phyloP scores from a whole-genome alignment of 2,888 invertebrate genomes.

The Limnephilus rhombicus region DNA sequence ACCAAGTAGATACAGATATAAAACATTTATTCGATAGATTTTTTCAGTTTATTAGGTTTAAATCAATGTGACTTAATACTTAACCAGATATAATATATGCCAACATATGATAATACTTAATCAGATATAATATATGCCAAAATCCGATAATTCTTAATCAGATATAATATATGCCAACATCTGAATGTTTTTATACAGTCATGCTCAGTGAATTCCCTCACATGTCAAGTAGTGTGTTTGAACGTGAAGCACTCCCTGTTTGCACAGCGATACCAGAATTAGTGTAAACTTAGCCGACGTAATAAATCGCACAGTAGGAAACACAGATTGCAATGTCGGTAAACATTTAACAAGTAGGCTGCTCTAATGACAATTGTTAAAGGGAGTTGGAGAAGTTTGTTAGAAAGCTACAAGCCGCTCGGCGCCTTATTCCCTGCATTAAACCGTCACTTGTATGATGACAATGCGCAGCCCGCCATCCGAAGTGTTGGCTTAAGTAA shows the following conservation, averaged over 20 bases:
- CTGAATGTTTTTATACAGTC: background rate
- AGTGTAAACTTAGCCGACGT: conserved; percentile 36
- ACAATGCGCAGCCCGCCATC: conserved; percentile 10
- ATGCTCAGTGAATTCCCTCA: background rate
- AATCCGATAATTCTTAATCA: background rate
- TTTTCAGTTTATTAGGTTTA: background rate
- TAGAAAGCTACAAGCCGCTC: conserved; percentile 28
- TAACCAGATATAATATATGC: background rate
- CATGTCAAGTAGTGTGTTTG: background rate
- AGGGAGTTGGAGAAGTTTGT: conserved; percentile 40
- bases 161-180: background rate
- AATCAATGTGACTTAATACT: background rate
- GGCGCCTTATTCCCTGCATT: conserved; percentile 14
- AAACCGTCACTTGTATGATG: conserved; percentile 31
- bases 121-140: background rate
- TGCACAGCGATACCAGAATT: conserved; percentile 11
- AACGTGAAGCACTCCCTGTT: background rate
- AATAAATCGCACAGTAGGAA: conserved; percentile 28
- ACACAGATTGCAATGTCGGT: conserved; percentile 39
- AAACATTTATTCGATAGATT: too few species aligned
- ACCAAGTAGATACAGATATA: too few species aligned
- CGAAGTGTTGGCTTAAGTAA: conserved; percentile 1
- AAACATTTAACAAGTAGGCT: conserved; percentile 53
- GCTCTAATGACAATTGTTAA: conserved; percentile 59
- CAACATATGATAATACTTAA: background rate